Evolutionary conservation across 1,140 invertebrate genomes (phyloP), one percentile per base, ranked within the genome.

Genomic region (Caenorhabditis tropicalis): DNA sequence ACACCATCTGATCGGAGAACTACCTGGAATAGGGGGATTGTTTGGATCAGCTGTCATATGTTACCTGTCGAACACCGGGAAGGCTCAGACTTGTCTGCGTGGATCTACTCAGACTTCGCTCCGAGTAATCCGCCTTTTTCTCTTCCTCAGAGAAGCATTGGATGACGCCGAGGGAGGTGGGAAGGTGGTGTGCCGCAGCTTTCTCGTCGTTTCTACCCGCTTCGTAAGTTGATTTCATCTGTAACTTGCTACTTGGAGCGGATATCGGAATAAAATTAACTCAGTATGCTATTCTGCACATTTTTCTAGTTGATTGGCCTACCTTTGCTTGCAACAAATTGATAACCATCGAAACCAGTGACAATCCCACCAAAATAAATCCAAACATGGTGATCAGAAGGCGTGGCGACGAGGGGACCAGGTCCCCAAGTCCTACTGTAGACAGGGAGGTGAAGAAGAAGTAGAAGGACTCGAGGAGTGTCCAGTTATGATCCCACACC

Each of bases 371-470:
- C 10, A 87, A 80, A 31, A 87, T 87, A 24, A 87, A 84, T 7
- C 81, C 65, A 53, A 87, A 87, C 86, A 87, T 87, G 31, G 82
- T 87, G 2, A 87, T 36, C 1, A 87, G 39, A 2, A 87, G 74
- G 10, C 58, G 39, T 16, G 86, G 86, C 0, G 79, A 70, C 2
- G 43, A 56, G 21, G 86, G 86, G 10, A 87, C 86, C n/a, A 87
- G 46, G 39, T 87, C 86, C 15, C 86, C 86, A 31, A 87, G 60
- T 3, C 86, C 86, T 15, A 87, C 87, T 4, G 86, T 87, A 60
- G 82, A 85, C n/a, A 87, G 46, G 5, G 85, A 87, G 6, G 85
- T 87, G 82, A 87, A 87, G 85, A 87, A 87, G 49, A 87, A 87
- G 70, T 87, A 87, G 81, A 81, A 87, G 3, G 86, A 79, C 39